Evolutionary conservation across 1,140 invertebrate genomes (phyloP).

Genomic region (Hetaerina americana): DNA sequence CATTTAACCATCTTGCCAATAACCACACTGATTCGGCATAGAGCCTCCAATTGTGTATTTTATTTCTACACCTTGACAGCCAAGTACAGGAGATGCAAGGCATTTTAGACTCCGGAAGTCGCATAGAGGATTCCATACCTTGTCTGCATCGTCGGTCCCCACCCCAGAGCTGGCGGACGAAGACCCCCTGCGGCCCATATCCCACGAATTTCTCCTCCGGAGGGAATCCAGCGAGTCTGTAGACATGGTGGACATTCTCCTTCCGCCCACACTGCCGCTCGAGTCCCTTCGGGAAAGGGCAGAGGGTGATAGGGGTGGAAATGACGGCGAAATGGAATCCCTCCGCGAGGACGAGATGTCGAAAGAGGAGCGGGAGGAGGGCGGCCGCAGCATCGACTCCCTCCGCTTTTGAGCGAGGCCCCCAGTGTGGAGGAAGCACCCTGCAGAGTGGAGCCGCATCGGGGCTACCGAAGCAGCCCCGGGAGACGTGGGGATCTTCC

Average conservation of each 20-base stretch:
- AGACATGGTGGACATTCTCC: constrained; percentile 28
- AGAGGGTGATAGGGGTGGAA: not conserved
- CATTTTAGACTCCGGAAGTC: too few species aligned
- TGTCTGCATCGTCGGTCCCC: constrained; percentile 31
- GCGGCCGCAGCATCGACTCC: constrained; percentile 37
- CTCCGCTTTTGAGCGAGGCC: constrained; percentile 23
- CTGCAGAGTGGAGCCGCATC: not conserved
- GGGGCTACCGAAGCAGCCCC: not conserved
- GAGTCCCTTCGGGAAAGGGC: constrained; percentile 13
- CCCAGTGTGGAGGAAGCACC: not conserved
- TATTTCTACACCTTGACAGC: too few species aligned
- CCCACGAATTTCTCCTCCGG: constrained; percentile 48
- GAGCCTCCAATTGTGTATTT: too few species aligned
- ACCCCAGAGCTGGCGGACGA: constrained; percentile 37
- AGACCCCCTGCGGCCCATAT: constrained; percentile 44
- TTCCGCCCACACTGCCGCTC: constrained; percentile 23
- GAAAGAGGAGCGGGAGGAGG: not conserved
- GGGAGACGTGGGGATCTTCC: not conserved
- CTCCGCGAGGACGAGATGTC: not conserved
- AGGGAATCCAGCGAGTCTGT: constrained; percentile 53
- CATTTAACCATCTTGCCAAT: too few species aligned
- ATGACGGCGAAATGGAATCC: not conserved
- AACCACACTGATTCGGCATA: too few species aligned
- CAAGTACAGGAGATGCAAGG: too few species aligned
- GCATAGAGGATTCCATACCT: not conserved